A percentile compares a stretch with the other conserved stretches of the same genome.
These are phyloP conservation scores for Mesorhabditis spiculigera DNA, from an alignment of 2,888 invertebrate species.

Conservation along the genomic window DNA sequence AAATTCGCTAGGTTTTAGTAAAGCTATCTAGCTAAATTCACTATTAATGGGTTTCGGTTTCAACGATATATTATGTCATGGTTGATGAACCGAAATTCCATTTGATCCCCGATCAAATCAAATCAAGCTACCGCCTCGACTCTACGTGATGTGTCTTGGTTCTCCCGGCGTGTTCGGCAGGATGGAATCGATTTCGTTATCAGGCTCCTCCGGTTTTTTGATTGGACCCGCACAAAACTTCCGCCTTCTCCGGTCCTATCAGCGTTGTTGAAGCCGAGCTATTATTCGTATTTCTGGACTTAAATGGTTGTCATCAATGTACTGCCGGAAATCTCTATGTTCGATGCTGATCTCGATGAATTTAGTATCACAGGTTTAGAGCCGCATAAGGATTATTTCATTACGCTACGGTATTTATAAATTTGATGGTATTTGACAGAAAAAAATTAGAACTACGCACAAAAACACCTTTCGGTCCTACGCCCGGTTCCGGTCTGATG, in stretches of 20 bases:
- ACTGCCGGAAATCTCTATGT: slow-evolving; percentile 4
- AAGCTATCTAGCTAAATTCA: too few relatives aligned
- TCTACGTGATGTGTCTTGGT: too few relatives aligned
- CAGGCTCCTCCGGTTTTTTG: neutral
- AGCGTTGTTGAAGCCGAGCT: neutral
- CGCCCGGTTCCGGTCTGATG: neutral
- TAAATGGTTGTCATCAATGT: neutral
- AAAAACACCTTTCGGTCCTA: neutral
- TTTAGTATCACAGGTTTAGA: neutral
- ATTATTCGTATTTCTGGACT: neutral
- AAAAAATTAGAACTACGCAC: neutral
- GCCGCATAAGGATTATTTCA: slow-evolving; percentile 1
- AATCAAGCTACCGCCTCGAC: too few relatives aligned
- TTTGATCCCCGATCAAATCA: too few relatives aligned
- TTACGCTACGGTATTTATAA: neutral
- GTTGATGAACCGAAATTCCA: too few relatives aligned
- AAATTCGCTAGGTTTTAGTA: too few relatives aligned
- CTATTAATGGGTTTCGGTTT: too few relatives aligned
- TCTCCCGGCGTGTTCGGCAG: neutral
- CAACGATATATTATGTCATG: too few relatives aligned
- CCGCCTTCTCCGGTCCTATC: neutral
- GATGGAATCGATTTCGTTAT: slow-evolving; percentile 3
- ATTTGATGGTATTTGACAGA: neutral
- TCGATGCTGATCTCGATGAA: neutral
- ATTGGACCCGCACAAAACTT: neutral